Base-by-base conservation (phyloP, 1,140 invertebrate species). In the Drosophila watanabei region DNA sequence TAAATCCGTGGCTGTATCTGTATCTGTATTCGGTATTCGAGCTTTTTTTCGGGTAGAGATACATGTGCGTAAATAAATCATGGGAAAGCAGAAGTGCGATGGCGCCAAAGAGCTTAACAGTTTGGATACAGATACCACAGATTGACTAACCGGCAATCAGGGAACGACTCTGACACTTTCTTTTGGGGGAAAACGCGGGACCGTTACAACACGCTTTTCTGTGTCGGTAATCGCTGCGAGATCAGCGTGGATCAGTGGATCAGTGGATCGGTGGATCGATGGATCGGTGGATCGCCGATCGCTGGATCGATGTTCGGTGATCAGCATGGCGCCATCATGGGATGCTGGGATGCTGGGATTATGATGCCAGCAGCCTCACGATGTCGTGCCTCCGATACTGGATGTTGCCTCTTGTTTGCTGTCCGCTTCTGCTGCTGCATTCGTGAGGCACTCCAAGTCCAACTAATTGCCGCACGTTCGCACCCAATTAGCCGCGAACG, bases 401-500 rank as follows among this genome's bases (percentile, higher is more conserved):
- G 54, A 30, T 54, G 45, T 45, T 48, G 52, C 33, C 37, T 24
- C 9, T 33, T 52, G 30, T 18, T 35, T 6, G 64, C 20, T 56
- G 62, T 24, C 30, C 30, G 68, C 13, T 73, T 24, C 24, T 49
- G 43, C 37, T 58, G 78, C 24, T 66, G 68, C 77, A 76, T 68
- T 88, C 78, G 85, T 85, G 85, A 83, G 75, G 48, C 61, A 71
- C 76, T 56, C 56, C 87, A 75, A 90, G 86, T 90, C 86, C 86
- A 90, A 78, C 86, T 90, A 90, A 90, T 90, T 90, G 86, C 82
- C 58, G 76, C 82, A 90, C 82, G 86, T 90, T 90, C 86, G 86
- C 86, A 90, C 86, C 86, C 86, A 90, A 90, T 90, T 90, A 91
- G 86, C 68, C 37, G 82, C 48, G 70, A 90, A 89, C 78, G 86